Evolutionary conservation across 1,140 invertebrate species (phyloP), one percentile per base, ranked within the genome.

Genomic region (Pantala flavescens): DNA sequence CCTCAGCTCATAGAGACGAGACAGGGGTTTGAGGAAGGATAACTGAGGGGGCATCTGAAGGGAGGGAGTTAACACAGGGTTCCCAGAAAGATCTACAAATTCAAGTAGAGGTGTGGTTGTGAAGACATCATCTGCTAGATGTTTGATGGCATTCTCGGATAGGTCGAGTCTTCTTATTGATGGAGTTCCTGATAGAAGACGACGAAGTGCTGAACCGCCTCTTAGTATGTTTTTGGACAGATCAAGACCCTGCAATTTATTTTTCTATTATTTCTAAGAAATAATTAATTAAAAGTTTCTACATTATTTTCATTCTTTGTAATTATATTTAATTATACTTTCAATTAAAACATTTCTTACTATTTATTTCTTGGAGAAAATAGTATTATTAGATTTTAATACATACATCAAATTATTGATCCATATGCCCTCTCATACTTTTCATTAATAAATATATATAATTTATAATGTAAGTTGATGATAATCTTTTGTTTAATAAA

Each of bases 91-190:
- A 81, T 94, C 93, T 0, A 95, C 80, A 74, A 90, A 87, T 80
- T 94, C 92, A 71, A 96, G 81, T 14, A 89, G 83, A 3, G 88
- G 87, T 36, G 89, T 90, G 73, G 87, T 86, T 7, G 90, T 79
- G 78, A 95, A 95, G 0, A 89, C 88, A 24, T 88, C 87, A 0
- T 90, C 88, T 75, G 92, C 90, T 71, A 95, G 83, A 19, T 88
- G 83, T 0, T 82, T 84, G 14, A 96, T 83, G 10, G 88, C 85
- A 80, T 96, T 96, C 75, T 88, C 86, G 78, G 91, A 93, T 10
- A 96, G 80, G 84, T 95, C 92, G 11, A 96, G 82, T 76, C 89
- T 86, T 74, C 90, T 81, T 49, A 97, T 82, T 1, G 88, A 90
- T 24, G 92, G 92, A 43, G 95, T 80, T 78, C 92, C 93, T 0